phyloP scores from a whole-genome alignment of 1,140 invertebrate species.

The Sarcophaga bullata region DNA sequence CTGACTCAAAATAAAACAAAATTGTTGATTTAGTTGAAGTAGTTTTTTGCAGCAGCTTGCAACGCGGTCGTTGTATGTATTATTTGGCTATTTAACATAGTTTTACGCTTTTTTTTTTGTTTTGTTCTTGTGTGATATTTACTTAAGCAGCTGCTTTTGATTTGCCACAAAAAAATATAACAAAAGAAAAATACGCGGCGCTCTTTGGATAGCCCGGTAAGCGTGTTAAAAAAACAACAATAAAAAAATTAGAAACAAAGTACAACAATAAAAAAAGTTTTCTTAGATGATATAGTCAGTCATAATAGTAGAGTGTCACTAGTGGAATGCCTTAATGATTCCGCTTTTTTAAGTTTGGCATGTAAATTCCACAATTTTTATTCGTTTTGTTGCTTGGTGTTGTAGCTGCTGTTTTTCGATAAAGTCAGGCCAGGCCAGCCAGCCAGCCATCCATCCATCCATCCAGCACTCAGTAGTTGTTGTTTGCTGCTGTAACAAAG shows the following conservation, averaged over 20 bases:
- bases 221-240: neutral
- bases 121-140: no score
- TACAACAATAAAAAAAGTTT: slow-evolving; percentile 23
- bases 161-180: neutral
- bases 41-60: no score
- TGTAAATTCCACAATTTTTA: slow-evolving; percentile 6
- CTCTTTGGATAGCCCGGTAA: neutral
- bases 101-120: no score
- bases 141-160: neutral
- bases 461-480: slow-evolving; percentile 10
- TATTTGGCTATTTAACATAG: no score
- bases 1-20: no score
- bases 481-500: slow-evolving; percentile 7
- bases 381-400: slow-evolving; percentile 20
- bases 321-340: neutral
- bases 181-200: slow-evolving; percentile 2
- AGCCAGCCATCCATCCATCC: neutral
- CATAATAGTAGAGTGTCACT: neutral
- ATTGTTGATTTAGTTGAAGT: no score
- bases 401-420: slow-evolving; percentile 13
- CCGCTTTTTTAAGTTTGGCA: slow-evolving; percentile 16
- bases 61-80: no score
- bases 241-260: slow-evolving; percentile 17
- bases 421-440: slow-evolving; percentile 30
- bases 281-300: neutral